Evolutionary conservation across 2,888 invertebrate species (phyloP), one percentile per base, ranked within the genome.

Genomic region (Ormyrus thymus): DNA sequence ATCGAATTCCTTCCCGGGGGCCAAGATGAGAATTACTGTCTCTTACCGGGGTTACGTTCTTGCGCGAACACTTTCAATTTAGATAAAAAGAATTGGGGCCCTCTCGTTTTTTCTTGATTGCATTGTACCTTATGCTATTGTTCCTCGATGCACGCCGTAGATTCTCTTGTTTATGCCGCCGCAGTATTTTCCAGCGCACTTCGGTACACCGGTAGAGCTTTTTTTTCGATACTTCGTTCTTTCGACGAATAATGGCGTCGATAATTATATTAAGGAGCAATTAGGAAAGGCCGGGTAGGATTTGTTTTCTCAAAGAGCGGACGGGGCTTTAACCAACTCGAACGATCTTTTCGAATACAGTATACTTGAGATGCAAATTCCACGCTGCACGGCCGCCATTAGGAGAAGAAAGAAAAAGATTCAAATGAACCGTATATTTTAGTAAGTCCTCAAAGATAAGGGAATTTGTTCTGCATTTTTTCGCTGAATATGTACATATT

Each of bases 361-460:
- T 43, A 58, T 43, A 58, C 65, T 65, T 43, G 65, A 43, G 58
- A 73, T 73, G 65, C 56, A 55, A 73, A 73, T 73, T 65, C 65
- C 53, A 65, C 56, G 65, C n/a, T 11, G 9, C 11, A 48, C 56
- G 55, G 5, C 15, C 46, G 11, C 15, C 10, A 43, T 29, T n/a
- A 13, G n/a, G 53, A 61, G 11, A 45, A 71, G 70, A 58, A 10
- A 50, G 58, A 69, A n/a, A 62, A 62, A 48, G 48, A 62, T 62
- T 72, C 53, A 53, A 72, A 72, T 72, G 70, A 71, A 50, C 55
- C 69, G 13, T 69, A 55, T 69, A 69, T 45, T 69, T 55, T 50
- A n/a, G 10, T n/a, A 55, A 55, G 13, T 29, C 29, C 29, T 29
- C 29, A 29, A 29, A 29, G 29, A 29, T 29, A 29, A 29, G 29